phyloP scores from a whole-genome alignment of 1,140 invertebrate species.

The Drosophila asahinai region DNA sequence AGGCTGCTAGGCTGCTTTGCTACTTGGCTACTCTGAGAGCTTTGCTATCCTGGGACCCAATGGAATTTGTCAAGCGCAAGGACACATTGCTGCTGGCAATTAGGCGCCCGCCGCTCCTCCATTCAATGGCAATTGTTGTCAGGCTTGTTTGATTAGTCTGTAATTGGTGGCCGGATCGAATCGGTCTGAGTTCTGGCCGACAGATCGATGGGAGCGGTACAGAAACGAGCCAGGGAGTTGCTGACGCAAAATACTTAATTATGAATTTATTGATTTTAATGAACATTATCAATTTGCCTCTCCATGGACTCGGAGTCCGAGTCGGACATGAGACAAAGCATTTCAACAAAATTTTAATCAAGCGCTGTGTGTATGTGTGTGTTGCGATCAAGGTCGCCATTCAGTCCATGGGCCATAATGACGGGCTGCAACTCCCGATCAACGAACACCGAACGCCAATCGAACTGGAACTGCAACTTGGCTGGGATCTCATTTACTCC shows the following conservation, averaged over 20 bases:
- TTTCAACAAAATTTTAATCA: conserved; percentile 67
- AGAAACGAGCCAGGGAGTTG: conserved; percentile 1
- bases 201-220: not conserved
- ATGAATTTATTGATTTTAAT: conserved; percentile 80
- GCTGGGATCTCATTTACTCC: conserved; percentile 1
- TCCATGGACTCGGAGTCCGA: not conserved
- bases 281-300: conserved; percentile 72
- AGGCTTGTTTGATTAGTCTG: conserved; percentile 79
- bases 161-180: conserved; percentile 56
- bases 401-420: conserved; percentile 29
- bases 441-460: not conserved
- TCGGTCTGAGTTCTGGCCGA: conserved; percentile 2
- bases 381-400: conserved; percentile 27
- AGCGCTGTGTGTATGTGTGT: conserved; percentile 14
- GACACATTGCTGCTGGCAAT: conserved; percentile 76
- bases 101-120: conserved; percentile 58
- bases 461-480: conserved; percentile 6
- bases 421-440: conserved; percentile 24
- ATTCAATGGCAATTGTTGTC: conserved; percentile 80
- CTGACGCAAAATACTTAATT: conserved; percentile 68
- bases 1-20: not conserved
- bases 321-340: conserved; percentile 28
- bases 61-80: conserved; percentile 81
- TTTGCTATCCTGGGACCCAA: conserved; percentile 28
- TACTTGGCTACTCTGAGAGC: not conserved